Evolutionary conservation across 2,113 vertebrate species (phyloP).

Genomic region (Rhodinocichla rosea): DNA sequence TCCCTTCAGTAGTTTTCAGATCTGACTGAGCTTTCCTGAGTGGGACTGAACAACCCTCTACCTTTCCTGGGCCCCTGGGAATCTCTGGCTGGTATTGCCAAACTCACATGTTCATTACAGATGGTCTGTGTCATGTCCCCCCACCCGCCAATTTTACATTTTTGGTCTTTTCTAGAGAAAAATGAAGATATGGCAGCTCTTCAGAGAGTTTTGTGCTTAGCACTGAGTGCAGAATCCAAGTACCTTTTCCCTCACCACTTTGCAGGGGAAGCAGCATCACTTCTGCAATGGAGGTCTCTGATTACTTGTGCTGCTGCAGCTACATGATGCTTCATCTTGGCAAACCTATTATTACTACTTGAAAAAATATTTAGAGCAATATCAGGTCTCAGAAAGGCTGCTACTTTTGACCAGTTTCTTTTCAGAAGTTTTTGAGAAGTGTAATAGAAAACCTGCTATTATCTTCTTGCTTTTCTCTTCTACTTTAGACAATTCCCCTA

Average conservation of each 20-base stretch:
- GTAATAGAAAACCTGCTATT: background rate
- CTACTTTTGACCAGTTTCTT: background rate
- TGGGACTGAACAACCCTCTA: background rate
- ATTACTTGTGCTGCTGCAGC: background rate
- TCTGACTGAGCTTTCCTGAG: background rate
- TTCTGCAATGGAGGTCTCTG: background rate
- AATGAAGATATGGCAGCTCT: background rate
- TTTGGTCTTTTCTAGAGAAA: background rate
- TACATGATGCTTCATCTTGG: background rate
- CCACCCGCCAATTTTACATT: fast-evolving
- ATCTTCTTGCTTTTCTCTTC: background rate
- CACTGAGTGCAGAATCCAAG: background rate
- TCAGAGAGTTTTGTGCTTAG: background rate
- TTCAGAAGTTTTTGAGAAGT: background rate
- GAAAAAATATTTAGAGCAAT: background rate
- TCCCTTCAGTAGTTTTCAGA: background rate
- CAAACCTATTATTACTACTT: background rate
- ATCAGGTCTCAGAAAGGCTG: background rate
- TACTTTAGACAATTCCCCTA: background rate
- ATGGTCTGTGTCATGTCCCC: background rate
- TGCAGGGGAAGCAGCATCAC: background rate
- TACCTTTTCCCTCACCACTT: background rate
- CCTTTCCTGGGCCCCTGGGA: background rate
- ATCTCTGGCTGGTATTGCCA: background rate
- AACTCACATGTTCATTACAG: background rate